Evolutionary conservation across 2,797 vertebrate species (phyloP).

Genomic region (Parambassis ranga): DNA sequence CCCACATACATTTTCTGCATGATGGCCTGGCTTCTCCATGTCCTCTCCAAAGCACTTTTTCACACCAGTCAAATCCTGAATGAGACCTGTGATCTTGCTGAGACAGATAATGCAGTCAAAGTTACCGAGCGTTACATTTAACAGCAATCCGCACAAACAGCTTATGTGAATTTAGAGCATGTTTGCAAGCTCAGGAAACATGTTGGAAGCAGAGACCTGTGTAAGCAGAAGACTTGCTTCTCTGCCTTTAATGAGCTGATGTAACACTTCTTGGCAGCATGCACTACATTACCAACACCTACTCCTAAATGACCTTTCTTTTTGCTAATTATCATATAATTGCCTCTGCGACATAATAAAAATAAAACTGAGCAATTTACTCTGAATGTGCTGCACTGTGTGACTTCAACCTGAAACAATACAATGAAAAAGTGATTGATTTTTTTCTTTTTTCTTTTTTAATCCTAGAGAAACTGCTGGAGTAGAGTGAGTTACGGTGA

Average conservation of each 20-base stretch:
- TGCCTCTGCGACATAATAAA: conserved; percentile 55
- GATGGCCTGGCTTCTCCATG: background rate
- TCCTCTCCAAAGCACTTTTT: conserved; percentile 3
- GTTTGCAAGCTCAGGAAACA: conserved; percentile 56
- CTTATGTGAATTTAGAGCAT: conserved; percentile 10
- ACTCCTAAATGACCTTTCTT: conserved; percentile 54
- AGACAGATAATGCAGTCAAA: conserved; percentile 7
- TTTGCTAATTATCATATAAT: conserved; percentile 63
- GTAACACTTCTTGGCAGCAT: conserved; percentile 27
- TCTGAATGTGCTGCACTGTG: conserved; percentile 59
- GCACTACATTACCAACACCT: conserved; percentile 12
- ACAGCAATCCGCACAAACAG: background rate
- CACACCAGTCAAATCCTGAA: conserved; percentile 6
- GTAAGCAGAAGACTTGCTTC: conserved; percentile 50
- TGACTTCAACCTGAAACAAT: conserved; percentile 52
- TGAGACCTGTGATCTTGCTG: conserved; percentile 20
- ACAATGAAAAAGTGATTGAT: conserved; percentile 26
- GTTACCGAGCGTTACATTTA: conserved; percentile 15
- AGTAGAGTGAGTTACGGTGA: conserved; percentile 16
- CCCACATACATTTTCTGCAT: background rate
- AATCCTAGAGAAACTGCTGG: background rate
- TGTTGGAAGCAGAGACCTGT: conserved; percentile 11
- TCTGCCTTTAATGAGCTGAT: conserved; percentile 59
- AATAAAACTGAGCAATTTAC: conserved; percentile 64
- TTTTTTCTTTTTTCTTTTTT: background rate